phyloP scores from a whole-genome alignment of 1,140 invertebrate species.

The Cydia splendana region DNA sequence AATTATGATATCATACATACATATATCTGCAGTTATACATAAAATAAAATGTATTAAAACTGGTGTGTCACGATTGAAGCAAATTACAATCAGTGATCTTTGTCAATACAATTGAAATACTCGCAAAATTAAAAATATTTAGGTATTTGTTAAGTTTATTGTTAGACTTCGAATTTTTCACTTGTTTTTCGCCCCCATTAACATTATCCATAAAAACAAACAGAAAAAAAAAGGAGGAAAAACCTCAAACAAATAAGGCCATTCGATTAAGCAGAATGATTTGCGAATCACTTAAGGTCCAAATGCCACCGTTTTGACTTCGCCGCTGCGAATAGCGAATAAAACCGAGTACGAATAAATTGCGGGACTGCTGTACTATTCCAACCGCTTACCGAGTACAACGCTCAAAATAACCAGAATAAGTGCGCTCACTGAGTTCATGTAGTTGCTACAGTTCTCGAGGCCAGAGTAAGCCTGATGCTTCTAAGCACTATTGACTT shows the following conservation, averaged over 20 bases:
- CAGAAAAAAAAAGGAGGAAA: constrained; percentile 50
- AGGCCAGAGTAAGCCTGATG: not conserved
- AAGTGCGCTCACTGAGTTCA: not conserved
- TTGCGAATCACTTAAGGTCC: constrained; percentile 71
- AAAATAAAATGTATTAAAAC: no score
- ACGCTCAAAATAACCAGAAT: not conserved
- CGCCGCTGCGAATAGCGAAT: constrained; percentile 67
- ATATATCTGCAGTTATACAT: no score
- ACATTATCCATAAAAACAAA: constrained; percentile 8
- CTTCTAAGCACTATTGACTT: not conserved
- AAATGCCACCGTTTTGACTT: constrained; percentile 68
- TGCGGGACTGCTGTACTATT: constrained; percentile 55
- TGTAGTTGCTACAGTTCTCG: not conserved
- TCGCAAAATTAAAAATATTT: no score
- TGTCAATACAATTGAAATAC: no score
- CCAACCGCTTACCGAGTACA: not conserved
- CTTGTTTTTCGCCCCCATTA: not conserved
- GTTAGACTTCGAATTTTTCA: not conserved
- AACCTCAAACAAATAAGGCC: constrained; percentile 62
- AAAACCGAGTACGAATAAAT: constrained; percentile 76
- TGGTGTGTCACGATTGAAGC: no score
- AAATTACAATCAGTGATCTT: no score
- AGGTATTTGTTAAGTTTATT: no score
- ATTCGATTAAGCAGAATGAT: constrained; percentile 74
- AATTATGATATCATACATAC: no score